Conservation (phyloP, 2,113 vertebrate genomes). For the Puffinus mauretanicus region DNA sequence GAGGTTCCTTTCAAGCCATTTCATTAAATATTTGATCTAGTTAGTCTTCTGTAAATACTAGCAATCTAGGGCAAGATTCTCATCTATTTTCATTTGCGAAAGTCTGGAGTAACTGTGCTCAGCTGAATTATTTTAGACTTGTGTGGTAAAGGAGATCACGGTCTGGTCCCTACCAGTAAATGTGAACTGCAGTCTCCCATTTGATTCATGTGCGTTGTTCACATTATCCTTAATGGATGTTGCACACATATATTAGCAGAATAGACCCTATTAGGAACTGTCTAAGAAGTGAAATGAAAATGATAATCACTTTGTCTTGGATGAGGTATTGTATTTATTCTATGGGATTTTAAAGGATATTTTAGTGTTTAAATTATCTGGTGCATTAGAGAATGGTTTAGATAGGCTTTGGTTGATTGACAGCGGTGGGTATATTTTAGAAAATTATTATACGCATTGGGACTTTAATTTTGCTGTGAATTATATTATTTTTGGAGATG, state of each 20-base stretch:
- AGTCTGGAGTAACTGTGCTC: neutral
- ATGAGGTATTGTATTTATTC: constrained; percentile 45
- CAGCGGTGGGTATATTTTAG: constrained; percentile 22
- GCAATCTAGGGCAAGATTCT: neutral
- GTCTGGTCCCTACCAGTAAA: neutral
- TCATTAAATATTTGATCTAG: neutral
- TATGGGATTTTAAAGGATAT: constrained; percentile 40
- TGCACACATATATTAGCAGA: neutral
- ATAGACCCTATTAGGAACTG: neutral
- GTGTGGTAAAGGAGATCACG: neutral
- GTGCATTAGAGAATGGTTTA: constrained; percentile 23
- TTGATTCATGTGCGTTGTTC: neutral
- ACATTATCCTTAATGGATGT: constrained; percentile 1
- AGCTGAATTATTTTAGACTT: neutral
- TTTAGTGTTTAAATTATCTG: constrained; percentile 39
- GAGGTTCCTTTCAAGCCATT: neutral
- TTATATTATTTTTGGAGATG: constrained; percentile 37
- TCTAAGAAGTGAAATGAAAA: constrained; percentile 33
- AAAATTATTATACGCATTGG: constrained; percentile 14
- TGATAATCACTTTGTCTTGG: constrained; percentile 33
- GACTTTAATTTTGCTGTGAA: constrained; percentile 37
- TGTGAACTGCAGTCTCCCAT: neutral
- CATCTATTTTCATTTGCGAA: neutral
- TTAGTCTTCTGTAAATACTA: neutral
- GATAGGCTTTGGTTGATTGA: constrained; percentile 39